Conservation (phyloP, 2,888 invertebrate species). For the Odontomyia ornata region DNA sequence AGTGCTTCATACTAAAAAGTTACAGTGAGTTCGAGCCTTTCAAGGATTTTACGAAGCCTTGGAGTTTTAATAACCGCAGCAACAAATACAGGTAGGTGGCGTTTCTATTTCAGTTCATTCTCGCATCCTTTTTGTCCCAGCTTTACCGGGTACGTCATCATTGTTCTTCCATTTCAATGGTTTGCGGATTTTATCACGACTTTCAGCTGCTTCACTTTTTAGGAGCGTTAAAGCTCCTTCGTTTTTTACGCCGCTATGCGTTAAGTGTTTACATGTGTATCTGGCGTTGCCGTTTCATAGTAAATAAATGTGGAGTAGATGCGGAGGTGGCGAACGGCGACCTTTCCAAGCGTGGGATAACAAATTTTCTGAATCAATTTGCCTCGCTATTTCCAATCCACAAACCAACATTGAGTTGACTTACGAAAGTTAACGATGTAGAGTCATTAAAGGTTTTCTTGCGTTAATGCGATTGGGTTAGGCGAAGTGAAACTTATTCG, state of each 20-base stretch:
- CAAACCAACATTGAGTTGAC: no score
- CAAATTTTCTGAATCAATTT: slow-evolving; percentile 1
- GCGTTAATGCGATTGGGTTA: no score
- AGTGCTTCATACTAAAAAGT: neutral
- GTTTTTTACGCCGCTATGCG: neutral
- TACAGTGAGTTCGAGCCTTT: neutral
- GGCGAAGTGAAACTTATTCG: no score
- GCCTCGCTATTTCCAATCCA: neutral
- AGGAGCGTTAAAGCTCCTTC: neutral
- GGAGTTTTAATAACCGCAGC: neutral
- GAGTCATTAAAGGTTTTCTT: no score
- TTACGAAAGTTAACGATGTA: no score
- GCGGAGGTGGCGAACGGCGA: neutral
- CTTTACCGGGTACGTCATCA: slow-evolving; percentile 3
- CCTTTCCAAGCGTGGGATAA: neutral
- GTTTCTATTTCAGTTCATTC: neutral
- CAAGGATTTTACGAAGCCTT: slow-evolving; percentile 10
- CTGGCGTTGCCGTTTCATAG: neutral
- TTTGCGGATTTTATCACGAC: neutral
- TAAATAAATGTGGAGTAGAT: neutral
- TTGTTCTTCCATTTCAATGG: neutral
- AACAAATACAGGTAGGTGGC: slow-evolving; percentile 17
- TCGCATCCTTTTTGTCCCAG: neutral
- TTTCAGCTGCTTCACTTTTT: neutral
- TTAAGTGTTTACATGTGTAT: neutral